Evolutionary conservation across 1,140 invertebrate genomes (phyloP), one percentile per base, ranked within the genome.

Genomic region (Megalopta genalis): DNA sequence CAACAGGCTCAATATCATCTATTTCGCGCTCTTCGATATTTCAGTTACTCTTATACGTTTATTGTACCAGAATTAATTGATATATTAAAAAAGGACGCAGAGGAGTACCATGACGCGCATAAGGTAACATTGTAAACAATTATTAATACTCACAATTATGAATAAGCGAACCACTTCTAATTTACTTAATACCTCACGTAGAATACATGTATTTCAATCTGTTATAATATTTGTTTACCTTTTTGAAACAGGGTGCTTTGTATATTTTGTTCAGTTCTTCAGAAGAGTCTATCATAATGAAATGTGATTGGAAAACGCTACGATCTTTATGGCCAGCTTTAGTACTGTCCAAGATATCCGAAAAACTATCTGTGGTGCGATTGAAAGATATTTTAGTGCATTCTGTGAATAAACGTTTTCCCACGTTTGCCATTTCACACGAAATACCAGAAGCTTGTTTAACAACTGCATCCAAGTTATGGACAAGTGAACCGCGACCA

Each of bases 361-460:
- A 98, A 87, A 97, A 98, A 90, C 94, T 95, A 3, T 97, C 96
- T 14, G 95, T 98, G 49, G 95, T 97, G 62, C 94, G 92, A 77
- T 90, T 98, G 52, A 95, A 98, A 69, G 96, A 97, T 75, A 90
- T 84, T 14, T 88, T 96, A 42, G 87, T 93, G 10, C 93, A 95
- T 10, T 88, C 81, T 0, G 88, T 95, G 4, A 89, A 88, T 42
- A 93, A 92, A 59, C 89, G 93, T 59, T 95, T 95, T 86, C 94
- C 93, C 4, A 94, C 95, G 0, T 93, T 95, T 27, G 94, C 94
- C 8, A 95, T 96, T 12, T 92, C 93, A 8, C 86, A 94, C 2
- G 90, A 94, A 77, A 92, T 96, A 64, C 92, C 94, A 0, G 90
- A 95, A 2, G 81, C 79, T 0, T 94, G 94, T 69, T 82, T 96